Base-by-base conservation (phyloP, 2,888 invertebrate genomes). In the Xestia c-nigrum region DNA sequence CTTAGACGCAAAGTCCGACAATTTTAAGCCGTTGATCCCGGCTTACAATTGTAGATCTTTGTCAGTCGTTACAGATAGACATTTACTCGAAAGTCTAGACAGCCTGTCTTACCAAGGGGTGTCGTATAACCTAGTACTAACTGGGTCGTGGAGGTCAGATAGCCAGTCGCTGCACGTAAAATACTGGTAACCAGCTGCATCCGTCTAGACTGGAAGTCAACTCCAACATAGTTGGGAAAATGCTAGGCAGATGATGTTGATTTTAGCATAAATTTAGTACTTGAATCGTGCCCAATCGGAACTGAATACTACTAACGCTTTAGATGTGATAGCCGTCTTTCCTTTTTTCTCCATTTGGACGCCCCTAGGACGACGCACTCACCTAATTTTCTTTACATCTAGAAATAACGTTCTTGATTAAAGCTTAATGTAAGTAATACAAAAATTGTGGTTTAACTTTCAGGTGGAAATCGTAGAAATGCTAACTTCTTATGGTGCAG, bases 391-490 rank as follows among this genome's bases (percentile, higher is more conserved):
- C 5, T 6, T 43, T 38, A 5, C 55, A 3, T 12, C 2, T 24
- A 38, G 5, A 47, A 57, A 74, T 46, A 57, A 46, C 6, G 7
- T 16, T 47, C 16, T 3, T 43, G 14, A 38, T 47, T 40, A 0
- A 50, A 57, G 78, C 6, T 40, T 50, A 12, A 47, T 71, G 16
- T 24, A 21, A 5, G 16, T 24, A 21, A 5, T 6, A 38, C 6
- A 61, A 31, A 46, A 21, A 72, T 24, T 71, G 0, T 16, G 19
- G 16, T 40, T 50, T 52, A 5, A 46, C 91, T 70, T 92, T 72
- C 83, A 96, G 96, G 93, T 95, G 71, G 97, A 97, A 81, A 97
- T 98, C 83, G 97, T 97, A 1, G 94, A 94, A 88, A 92, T 97
- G 91, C 93, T 98, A 47, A 94, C 97, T 10, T 88, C 90, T 75